These are phyloP conservation scores for human DNA, from an alignment of 2,113 vertebrate genomes.

Conservation along the genomic window GRCh38 chrX:23310501-23311000, in stretches of 20 bases:
- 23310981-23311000: neutral
- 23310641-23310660: neutral
- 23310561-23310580: neutral
- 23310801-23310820: neutral
- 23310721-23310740: conserved; percentile 36
- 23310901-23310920: neutral
- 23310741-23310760: neutral
- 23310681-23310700: neutral
- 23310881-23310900: neutral
- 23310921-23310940: neutral
- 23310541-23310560: neutral
- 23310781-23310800: neutral
- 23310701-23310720: neutral
- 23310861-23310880: neutral
- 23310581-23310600: conserved; percentile 22
- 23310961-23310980: neutral
- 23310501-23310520: neutral
- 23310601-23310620: neutral
- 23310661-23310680: neutral
- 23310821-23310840: conserved; percentile 35
- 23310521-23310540: neutral
- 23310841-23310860: neutral
- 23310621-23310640: neutral
- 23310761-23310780: neutral
- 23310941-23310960: neutral